Evolutionary conservation across 2,113 vertebrate genomes (phyloP).

Genomic region (Sprattus sprattus): DNA sequence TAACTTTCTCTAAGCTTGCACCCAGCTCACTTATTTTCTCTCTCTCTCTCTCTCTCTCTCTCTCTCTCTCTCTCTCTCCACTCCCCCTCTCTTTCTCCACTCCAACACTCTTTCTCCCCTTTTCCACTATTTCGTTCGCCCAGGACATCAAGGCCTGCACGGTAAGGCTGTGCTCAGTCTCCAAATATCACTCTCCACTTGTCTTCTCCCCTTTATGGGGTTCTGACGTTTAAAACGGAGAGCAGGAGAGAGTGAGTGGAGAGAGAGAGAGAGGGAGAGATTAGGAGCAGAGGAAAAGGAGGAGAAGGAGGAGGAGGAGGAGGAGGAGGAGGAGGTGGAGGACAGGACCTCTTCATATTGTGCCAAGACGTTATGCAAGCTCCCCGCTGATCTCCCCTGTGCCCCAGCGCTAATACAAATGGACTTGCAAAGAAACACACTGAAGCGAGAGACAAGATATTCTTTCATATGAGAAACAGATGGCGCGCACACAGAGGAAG

Average conservation of each 20-base stretch:
- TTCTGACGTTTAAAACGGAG: background rate
- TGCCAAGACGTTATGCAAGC: slow-evolving; percentile 39
- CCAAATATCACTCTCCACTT: background rate
- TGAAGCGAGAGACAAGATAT: slow-evolving; percentile 22
- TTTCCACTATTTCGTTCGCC: background rate
- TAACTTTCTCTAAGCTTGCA: slow-evolving; percentile 12
- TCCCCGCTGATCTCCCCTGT: background rate
- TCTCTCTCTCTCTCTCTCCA: background rate
- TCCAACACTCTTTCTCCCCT: background rate
- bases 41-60: background rate
- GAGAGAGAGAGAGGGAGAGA: background rate
- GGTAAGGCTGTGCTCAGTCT: background rate
- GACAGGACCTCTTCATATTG: slow-evolving; percentile 21
- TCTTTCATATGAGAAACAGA: slow-evolving; percentile 37
- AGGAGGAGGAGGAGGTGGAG: background rate
- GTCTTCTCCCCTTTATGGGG: background rate
- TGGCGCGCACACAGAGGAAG: background rate
- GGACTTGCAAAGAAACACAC: slow-evolving; percentile 5
- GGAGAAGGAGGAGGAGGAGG: background rate
- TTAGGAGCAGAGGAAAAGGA: background rate
- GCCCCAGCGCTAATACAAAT: slow-evolving; percentile 14
- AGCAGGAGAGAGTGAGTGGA: background rate
- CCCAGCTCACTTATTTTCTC: background rate
- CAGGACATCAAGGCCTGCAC: slow-evolving; percentile 12
- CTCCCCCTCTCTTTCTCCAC: slow-evolving; percentile 4